Evolutionary conservation across 2,888 invertebrate genomes (phyloP).

Genomic region (Polydrusus pterygomalis): DNA sequence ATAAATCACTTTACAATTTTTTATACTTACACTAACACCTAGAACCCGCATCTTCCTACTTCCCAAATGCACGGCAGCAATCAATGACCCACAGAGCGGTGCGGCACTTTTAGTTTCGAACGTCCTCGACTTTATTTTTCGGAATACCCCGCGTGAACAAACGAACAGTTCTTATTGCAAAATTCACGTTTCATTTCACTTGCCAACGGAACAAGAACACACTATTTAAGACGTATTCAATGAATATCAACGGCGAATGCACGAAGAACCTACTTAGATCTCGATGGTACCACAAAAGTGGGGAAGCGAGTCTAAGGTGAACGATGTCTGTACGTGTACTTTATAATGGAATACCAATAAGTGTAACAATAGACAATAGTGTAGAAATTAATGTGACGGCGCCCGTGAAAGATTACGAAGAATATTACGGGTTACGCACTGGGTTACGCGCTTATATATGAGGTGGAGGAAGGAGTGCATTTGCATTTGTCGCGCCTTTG

Average conservation of each 20-base stretch:
- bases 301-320: slow-evolving; percentile 36
- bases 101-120: slow-evolving; percentile 35
- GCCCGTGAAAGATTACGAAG: slow-evolving; percentile 23
- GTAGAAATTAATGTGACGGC: slow-evolving; percentile 23
- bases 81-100: slow-evolving; percentile 16
- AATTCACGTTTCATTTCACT: slow-evolving; percentile 51
- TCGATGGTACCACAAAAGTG: slow-evolving; percentile 43
- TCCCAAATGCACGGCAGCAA: slow-evolving; percentile 10
- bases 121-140: slow-evolving; percentile 44
- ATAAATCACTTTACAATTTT: no score
- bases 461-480: slow-evolving; percentile 38
- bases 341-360: slow-evolving; percentile 29
- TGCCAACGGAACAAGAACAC: slow-evolving; percentile 33
- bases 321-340: slow-evolving; percentile 9
- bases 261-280: slow-evolving; percentile 42
- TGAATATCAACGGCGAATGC: slow-evolving; percentile 25
- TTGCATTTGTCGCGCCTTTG: slow-evolving; percentile 50
- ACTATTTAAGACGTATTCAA: slow-evolving; percentile 36
- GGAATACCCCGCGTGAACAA: slow-evolving; percentile 39
- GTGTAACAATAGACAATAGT: slow-evolving; percentile 38
- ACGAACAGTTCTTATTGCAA: slow-evolving; percentile 45
- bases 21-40: slow-evolving; percentile 29
- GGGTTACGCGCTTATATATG: slow-evolving; percentile 42
- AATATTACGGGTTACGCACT: slow-evolving; percentile 43
- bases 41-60: slow-evolving; percentile 32